These are phyloP conservation scores for Sisor rabdophorus DNA, from an alignment of 2,113 vertebrate genomes.

Conservation along the genomic window DNA sequence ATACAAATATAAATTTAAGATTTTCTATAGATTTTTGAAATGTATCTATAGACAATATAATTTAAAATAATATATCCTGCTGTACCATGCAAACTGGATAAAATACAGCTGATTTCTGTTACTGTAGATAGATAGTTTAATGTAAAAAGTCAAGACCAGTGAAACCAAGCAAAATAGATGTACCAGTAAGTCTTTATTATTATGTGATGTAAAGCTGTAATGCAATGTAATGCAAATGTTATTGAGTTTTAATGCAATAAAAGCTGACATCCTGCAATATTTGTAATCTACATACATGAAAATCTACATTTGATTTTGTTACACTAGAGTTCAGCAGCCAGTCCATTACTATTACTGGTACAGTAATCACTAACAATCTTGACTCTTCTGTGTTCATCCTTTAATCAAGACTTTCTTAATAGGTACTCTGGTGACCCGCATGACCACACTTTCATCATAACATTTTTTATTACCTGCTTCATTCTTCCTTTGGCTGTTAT, in stretches of 20 bases:
- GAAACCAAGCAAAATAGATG: neutral
- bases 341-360: too few relatives aligned
- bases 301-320: neutral
- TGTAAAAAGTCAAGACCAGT: too few relatives aligned
- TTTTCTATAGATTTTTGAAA: neutral
- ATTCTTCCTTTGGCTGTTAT: constrained; percentile 80
- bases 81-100: neutral
- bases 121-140: too few relatives aligned
- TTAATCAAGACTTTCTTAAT: constrained; percentile 30
- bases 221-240: neutral
- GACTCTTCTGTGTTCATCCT: too few relatives aligned
- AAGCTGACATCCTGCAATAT: neutral
- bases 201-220: neutral
- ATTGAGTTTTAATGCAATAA: neutral
- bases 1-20: too few relatives aligned
- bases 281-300: neutral
- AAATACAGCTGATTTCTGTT: neutral
- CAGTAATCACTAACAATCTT: neutral
- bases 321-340: neutral
- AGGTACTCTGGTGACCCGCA: constrained; percentile 77
- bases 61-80: neutral
- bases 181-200: neutral
- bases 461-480: constrained; percentile 81
- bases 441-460: constrained; percentile 79
- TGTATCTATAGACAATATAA: neutral